Conservation (phyloP, 1,140 invertebrate species). For the Zaprionus gabonicus region DNA sequence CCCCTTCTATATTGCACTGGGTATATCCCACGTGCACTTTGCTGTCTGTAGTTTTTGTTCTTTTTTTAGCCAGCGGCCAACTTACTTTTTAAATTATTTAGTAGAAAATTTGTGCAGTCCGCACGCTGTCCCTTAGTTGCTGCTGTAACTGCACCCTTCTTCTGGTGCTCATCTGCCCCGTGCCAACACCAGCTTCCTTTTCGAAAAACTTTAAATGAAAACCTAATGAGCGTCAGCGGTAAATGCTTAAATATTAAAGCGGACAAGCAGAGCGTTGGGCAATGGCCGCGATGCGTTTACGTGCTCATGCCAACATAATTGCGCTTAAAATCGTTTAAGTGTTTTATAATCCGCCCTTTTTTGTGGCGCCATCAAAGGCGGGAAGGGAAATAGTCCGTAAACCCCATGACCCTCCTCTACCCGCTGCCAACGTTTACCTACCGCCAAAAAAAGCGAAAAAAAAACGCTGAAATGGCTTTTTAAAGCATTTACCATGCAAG, state of each 20-base stretch:
- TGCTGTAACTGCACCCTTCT: not conserved
- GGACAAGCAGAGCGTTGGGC: conserved; percentile 31
- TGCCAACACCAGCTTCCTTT: not conserved
- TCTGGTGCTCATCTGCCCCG: not conserved
- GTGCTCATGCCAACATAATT: conserved; percentile 78
- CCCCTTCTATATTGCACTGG: not conserved
- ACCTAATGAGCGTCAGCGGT: conserved; percentile 64
- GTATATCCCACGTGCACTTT: not conserved
- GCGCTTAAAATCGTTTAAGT: conserved; percentile 82
- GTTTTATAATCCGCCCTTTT: conserved; percentile 76
- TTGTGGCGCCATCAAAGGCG: conserved; percentile 67
- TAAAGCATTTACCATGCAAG: conserved; percentile 64
- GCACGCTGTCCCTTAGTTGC: not conserved
- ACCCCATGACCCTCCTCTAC: not conserved
- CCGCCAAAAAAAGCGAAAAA: conserved; percentile 29
- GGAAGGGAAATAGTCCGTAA: not conserved
- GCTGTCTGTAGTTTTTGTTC: conserved; percentile 17
- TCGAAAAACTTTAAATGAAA: conserved; percentile 64
- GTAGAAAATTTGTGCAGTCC: conserved; percentile 34
- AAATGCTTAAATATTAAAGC: conserved; percentile 65
- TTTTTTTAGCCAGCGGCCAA: conserved; percentile 24
- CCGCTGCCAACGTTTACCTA: not conserved
- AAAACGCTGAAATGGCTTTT: conserved; percentile 74
- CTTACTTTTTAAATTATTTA: conserved; percentile 54
- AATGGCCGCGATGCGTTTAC: conserved; percentile 49